These are phyloP conservation scores for Pyrgilauda ruficollis DNA, from an alignment of 2,113 vertebrate species.

Conservation along the genomic window DNA sequence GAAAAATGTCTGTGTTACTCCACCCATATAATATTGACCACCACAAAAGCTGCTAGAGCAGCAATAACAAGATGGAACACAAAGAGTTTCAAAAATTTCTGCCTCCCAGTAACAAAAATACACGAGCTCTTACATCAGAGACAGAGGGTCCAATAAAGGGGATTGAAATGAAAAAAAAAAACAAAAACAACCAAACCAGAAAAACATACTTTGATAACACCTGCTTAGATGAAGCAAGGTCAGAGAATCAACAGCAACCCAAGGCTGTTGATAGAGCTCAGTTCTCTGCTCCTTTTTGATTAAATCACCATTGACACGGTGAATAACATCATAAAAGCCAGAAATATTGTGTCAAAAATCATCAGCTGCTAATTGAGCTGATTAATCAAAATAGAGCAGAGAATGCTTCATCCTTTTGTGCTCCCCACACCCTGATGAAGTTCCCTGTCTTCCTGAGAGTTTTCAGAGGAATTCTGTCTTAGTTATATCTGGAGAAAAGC, in stretches of 20 bases:
- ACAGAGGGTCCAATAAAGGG: background rate
- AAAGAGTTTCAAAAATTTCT: background rate
- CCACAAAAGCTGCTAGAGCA: background rate
- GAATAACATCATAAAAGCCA: background rate
- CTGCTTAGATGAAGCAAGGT: background rate
- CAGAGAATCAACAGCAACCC: background rate
- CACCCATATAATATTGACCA: background rate
- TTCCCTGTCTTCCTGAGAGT: background rate
- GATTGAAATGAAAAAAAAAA: background rate
- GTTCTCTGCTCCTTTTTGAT: background rate
- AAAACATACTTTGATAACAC: background rate
- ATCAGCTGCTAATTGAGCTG: background rate
- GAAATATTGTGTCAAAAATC: background rate
- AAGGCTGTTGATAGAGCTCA: background rate
- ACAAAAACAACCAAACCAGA: background rate
- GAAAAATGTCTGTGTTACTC: background rate
- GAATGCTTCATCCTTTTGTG: background rate
- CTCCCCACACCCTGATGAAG: background rate
- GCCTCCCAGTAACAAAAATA: background rate
- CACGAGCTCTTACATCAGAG: accelerated
- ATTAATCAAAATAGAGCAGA: background rate
- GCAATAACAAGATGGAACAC: background rate
- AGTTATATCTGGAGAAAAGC: background rate
- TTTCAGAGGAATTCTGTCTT: background rate
- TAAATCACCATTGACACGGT: background rate